Conservation (phyloP, 2,113 vertebrate species). For the Protomyctophum bolini region DNA sequence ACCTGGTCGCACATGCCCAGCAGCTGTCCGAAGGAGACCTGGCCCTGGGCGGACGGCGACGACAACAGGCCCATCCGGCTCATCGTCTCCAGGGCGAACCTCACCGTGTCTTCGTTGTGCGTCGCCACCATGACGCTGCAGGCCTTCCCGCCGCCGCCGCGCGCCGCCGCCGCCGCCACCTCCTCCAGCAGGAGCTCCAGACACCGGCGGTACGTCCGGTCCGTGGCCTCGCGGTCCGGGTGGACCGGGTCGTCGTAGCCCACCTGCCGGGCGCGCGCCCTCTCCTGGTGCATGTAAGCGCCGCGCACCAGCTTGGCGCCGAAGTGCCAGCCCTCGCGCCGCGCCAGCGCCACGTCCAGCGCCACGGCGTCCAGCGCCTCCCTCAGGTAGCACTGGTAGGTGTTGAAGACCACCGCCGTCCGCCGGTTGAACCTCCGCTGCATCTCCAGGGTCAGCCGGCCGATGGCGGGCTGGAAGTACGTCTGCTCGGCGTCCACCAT, state of each 20-base stretch:
- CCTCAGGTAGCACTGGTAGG: slow-evolving; percentile 91
- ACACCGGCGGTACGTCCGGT: slow-evolving; percentile 91
- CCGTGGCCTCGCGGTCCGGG: slow-evolving; percentile 87
- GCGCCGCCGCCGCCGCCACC: too few species aligned
- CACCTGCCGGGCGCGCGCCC: slow-evolving; percentile 81
- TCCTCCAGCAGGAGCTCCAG: slow-evolving; percentile 90
- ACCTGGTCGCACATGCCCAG: slow-evolving; percentile 98
- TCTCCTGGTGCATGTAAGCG: slow-evolving; percentile 94
- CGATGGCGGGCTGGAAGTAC: slow-evolving; percentile 90
- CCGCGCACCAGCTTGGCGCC: slow-evolving; percentile 93
- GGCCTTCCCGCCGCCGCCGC: slow-evolving; percentile 75
- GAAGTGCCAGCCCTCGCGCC: slow-evolving; percentile 90
- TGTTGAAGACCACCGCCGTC: slow-evolving; percentile 82
- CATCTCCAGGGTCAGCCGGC: slow-evolving; percentile 80
- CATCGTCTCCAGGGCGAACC: slow-evolving; percentile 90
- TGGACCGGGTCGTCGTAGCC: slow-evolving; percentile 93
- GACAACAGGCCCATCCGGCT: slow-evolving; percentile 83
- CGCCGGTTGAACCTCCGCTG: slow-evolving; percentile 83
- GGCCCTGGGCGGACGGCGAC: slow-evolving; percentile 78
- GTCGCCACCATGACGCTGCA: slow-evolving; percentile 93
- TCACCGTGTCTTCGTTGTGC: slow-evolving; percentile 91
- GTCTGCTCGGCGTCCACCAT: slow-evolving; percentile 89
- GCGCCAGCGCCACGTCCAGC: slow-evolving; percentile 86
- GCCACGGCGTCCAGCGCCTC: slow-evolving; percentile 89
- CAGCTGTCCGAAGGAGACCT: slow-evolving; percentile 94